Evolutionary conservation across 1,140 invertebrate genomes (phyloP), one percentile per base, ranked within the genome.

Genomic region (Lordiphosa collinella): DNA sequence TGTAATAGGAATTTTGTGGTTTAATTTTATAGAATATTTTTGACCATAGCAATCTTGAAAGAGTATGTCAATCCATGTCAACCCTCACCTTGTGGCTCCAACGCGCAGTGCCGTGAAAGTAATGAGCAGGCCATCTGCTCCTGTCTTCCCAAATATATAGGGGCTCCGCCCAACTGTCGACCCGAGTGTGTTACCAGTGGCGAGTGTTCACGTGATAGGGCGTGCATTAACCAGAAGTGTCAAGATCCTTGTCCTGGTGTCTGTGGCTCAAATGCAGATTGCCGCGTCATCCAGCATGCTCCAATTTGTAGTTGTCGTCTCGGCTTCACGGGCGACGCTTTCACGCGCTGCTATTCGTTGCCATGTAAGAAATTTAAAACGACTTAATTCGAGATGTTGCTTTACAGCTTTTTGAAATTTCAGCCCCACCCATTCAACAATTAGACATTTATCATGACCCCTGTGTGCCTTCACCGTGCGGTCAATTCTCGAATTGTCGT

Each of bases 151-250:
- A 92, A 93, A 58, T 96, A 93, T 66, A 89, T 93, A 54, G 95
- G 95, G 7, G 91, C 93, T 78, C 95, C 95, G 88, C 91, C 91
- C 65, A 91, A 93, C 64, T 96, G 95, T 87, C 91, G 92, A 87
- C 94, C 94, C 12, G 94, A 95, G 86, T 96, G 95, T 68, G 86
- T 91, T 12, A 82, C 88, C 10, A 96, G 95, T 85, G 92, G 93
- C n/a, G 95, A 97, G 73, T 96, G 95, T 71, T 89, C 92, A 44
- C 90, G 91, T n/a, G 92, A 92, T 31, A 93, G 92, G 74, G 93
- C 94, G 1, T 96, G 95, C 74, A 89, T 94, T 22, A 94, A 94
- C 79, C 94, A 95, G 73, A 96, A 96, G 90, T 96, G 95, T 71
- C 89, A 91, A n/a, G 92, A 96, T 89, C 95, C 95, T 18, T 96